Conservation (phyloP, 1,140 invertebrate genomes). For the Neoseiulus cucumeris region DNA sequence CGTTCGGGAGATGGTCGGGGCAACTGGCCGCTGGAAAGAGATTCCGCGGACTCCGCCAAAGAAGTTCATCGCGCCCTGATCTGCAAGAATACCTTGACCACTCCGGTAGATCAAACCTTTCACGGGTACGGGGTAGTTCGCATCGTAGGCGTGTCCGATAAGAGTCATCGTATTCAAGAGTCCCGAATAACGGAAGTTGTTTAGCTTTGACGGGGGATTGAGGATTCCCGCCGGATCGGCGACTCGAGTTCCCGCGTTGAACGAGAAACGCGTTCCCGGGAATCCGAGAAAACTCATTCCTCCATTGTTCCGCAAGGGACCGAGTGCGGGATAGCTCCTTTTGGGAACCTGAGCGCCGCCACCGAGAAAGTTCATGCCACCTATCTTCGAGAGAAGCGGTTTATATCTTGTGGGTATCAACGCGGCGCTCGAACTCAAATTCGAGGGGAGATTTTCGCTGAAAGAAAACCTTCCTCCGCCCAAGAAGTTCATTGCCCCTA, state of each 20-base stretch:
- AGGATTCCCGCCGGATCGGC: background rate
- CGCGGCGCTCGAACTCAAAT: background rate
- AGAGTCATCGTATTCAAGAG: background rate
- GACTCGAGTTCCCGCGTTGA: background rate
- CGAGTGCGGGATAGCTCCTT: no score
- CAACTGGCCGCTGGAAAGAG: background rate
- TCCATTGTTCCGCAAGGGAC: background rate
- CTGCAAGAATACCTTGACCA: background rate
- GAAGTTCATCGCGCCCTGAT: background rate
- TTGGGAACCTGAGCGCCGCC: background rate
- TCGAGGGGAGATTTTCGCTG: background rate
- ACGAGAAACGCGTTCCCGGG: background rate
- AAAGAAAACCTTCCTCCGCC: background rate
- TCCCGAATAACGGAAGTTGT: background rate
- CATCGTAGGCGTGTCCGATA: background rate
- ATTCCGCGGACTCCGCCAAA: background rate
- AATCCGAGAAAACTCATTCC: background rate
- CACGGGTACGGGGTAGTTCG: background rate
- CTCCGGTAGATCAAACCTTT: background rate
- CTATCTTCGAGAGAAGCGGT: background rate
- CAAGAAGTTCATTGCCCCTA: background rate
- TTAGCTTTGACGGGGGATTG: background rate
- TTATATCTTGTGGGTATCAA: background rate
- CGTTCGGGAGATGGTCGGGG: no score
- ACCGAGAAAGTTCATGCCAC: conserved; percentile 1